phyloP scores from a whole-genome alignment of 2,797 vertebrate species.

The Sitta carolinensis region DNA sequence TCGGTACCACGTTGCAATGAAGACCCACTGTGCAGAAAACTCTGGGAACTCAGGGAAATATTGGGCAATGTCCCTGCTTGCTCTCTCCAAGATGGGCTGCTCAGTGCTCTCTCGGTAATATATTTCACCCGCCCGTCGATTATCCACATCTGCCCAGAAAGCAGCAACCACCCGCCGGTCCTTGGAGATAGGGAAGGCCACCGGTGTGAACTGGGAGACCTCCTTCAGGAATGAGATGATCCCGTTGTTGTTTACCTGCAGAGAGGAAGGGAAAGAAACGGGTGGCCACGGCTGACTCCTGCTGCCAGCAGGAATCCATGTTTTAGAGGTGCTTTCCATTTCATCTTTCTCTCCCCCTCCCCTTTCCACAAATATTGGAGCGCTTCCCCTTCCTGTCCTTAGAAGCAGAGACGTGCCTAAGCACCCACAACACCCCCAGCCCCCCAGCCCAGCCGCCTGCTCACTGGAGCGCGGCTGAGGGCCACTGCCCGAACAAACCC shows the following conservation, averaged over 20 bases:
- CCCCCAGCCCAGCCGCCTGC: neutral
- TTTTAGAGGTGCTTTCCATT: neutral
- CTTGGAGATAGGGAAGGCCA: slow-evolving; percentile 94
- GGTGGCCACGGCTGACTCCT: neutral
- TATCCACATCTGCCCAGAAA: slow-evolving; percentile 98
- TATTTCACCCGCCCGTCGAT: slow-evolving; percentile 86
- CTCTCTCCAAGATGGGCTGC: slow-evolving; percentile 77
- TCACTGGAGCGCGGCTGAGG: neutral
- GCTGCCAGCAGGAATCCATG: neutral
- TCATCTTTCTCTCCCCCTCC: neutral
- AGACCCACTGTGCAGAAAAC: slow-evolving; percentile 89
- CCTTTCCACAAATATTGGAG: slow-evolving; percentile 8
- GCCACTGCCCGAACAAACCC: slow-evolving; percentile 64
- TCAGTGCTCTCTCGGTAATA: slow-evolving; percentile 90
- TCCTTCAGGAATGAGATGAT: slow-evolving; percentile 96
- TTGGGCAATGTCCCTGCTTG: slow-evolving; percentile 80
- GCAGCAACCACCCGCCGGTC: slow-evolving; percentile 94
- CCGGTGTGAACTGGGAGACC: slow-evolving; percentile 96
- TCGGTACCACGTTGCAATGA: slow-evolving; percentile 90
- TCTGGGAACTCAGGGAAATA: slow-evolving; percentile 88
- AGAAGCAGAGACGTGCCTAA: neutral
- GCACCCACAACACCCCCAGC: neutral
- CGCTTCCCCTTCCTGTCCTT: slow-evolving; percentile 29
- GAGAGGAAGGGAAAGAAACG: neutral
- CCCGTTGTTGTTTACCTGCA: slow-evolving; percentile 97